These are phyloP conservation scores for Meleagris gallopavo DNA, from an alignment of 2,113 vertebrate genomes.

Conservation along the genomic window DNA sequence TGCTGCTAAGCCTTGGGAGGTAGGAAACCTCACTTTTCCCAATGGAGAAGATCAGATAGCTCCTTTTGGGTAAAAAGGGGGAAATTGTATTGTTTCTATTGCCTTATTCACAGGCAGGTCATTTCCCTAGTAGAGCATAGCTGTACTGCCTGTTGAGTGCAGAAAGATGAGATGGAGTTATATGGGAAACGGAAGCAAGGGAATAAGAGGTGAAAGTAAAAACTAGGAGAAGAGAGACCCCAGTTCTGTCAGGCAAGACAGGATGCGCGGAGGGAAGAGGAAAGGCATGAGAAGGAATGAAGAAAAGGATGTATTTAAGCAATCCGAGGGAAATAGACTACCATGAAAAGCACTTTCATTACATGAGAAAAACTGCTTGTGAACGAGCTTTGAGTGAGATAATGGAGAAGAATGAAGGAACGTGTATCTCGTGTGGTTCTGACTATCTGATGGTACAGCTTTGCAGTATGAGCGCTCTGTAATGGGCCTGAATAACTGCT, in stretches of 20 bases:
- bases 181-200: background rate
- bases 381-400: background rate
- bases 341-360: fast-evolving
- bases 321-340: background rate
- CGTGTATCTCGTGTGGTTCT: fast-evolving
- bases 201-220: fast-evolving
- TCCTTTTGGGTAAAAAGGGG: background rate
- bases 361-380: background rate
- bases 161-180: background rate
- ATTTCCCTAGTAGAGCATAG: fast-evolving
- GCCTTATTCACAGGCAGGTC: background rate
- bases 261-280: background rate
- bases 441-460: background rate
- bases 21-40: background rate
- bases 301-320: background rate
- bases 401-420: background rate
- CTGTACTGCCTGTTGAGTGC: background rate
- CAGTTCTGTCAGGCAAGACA: background rate
- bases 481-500: fast-evolving
- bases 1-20: background rate
- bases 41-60: background rate
- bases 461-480: fast-evolving
- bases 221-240: background rate
- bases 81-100: background rate
- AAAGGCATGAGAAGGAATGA: background rate